These are phyloP conservation scores for Pica pica DNA, from an alignment of 2,113 vertebrate genomes.

Conservation along the genomic window DNA sequence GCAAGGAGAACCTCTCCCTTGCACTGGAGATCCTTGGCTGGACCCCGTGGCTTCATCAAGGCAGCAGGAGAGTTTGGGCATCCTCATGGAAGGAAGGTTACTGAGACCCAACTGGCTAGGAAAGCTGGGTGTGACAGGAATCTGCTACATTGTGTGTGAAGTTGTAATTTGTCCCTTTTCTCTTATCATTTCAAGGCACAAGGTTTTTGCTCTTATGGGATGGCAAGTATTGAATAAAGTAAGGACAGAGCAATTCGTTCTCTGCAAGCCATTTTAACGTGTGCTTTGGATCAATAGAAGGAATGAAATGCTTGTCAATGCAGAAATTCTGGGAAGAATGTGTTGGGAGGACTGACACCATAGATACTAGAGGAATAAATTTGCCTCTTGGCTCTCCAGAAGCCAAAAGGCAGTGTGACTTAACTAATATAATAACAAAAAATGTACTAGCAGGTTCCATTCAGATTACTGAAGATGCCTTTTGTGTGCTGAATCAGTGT, in stretches of 20 bases:
- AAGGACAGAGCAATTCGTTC: neutral
- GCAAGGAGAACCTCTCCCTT: neutral
- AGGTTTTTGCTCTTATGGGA: neutral
- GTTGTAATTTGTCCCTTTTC: neutral
- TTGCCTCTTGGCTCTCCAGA: neutral
- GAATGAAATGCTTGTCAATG: neutral
- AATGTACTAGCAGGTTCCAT: neutral
- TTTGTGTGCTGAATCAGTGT: neutral
- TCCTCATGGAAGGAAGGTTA: neutral
- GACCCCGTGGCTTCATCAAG: neutral
- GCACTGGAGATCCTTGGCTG: neutral
- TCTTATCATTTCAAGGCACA: neutral
- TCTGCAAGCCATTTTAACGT: neutral
- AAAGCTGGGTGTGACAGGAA: neutral
- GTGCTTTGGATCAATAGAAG: neutral
- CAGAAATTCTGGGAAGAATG: slow-evolving; percentile 4
- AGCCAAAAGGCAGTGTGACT: neutral
- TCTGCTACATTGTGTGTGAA: neutral
- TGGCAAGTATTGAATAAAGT: neutral
- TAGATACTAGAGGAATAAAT: neutral
- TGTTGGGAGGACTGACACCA: neutral
- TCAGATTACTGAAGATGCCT: neutral
- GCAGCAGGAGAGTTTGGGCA: neutral
- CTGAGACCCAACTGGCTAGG: neutral
- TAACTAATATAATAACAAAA: neutral